These are phyloP conservation scores for Neodiprion pinetum DNA, from an alignment of 1,140 invertebrate genomes.

Conservation along the genomic window DNA sequence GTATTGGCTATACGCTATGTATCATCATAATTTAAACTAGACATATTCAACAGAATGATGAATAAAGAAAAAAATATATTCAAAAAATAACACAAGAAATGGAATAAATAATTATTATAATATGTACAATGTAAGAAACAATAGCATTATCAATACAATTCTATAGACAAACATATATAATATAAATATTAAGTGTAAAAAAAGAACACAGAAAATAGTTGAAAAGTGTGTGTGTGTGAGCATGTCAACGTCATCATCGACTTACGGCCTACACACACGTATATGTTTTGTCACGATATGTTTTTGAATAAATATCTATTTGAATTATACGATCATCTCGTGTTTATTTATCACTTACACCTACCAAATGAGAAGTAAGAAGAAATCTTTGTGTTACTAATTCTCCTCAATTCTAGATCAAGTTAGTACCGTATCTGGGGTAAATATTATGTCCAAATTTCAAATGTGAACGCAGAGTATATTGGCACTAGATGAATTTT, in stretches of 20 bases:
- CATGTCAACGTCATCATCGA: constrained; percentile 30
- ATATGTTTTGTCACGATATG: constrained; percentile 54
- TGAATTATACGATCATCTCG: constrained; percentile 39
- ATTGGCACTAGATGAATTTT: no score
- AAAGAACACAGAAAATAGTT: constrained; percentile 25
- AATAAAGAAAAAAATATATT: constrained; percentile 24
- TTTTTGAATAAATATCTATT: constrained; percentile 60
- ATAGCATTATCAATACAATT: background rate
- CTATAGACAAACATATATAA: constrained; percentile 29
- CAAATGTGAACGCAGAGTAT: no score
- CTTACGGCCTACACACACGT: constrained; percentile 32
- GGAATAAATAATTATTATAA: constrained; percentile 27
- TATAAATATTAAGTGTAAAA: constrained; percentile 33
- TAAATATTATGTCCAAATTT: no score
- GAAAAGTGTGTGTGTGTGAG: constrained; percentile 37
- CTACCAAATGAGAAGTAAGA: no score
- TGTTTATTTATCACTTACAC: no score
- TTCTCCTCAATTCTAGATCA: no score
- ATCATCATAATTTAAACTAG: constrained; percentile 31
- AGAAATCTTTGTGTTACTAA: no score
- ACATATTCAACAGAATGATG: background rate
- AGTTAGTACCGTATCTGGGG: no score
- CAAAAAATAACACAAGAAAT: constrained; percentile 27
- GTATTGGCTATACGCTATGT: constrained; percentile 35
- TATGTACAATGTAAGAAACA: constrained; percentile 22